Evolutionary conservation across 2,113 vertebrate species (phyloP).

Genomic region (Pleuronectes platessa): DNA sequence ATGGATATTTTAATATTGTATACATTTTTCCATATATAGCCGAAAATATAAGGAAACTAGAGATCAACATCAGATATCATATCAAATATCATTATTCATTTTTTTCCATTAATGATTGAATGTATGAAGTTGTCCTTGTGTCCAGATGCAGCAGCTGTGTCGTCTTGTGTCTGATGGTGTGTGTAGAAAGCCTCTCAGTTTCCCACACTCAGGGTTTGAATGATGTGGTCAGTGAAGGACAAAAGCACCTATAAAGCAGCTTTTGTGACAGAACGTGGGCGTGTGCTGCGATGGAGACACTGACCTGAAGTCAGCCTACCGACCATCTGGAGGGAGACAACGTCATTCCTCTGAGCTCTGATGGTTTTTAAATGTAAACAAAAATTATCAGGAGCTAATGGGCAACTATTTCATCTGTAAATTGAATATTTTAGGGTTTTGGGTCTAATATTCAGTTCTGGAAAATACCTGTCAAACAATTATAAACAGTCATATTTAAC

Average conservation of each 20-base stretch:
- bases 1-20: neutral
- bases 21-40: neutral
- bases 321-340: neutral
- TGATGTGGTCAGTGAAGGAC: conserved; percentile 48
- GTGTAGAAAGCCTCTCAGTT: conserved; percentile 50
- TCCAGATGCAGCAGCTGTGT: conserved; percentile 45
- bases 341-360: neutral
- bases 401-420: too few species aligned
- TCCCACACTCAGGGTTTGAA: conserved; percentile 62
- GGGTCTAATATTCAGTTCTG: too few species aligned
- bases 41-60: too few species aligned
- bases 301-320: neutral
- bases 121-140: neutral
- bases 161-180: conserved; percentile 12
- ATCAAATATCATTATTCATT: too few species aligned
- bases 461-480: too few species aligned
- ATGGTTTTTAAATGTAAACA: too few species aligned
- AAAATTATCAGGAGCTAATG: too few species aligned
- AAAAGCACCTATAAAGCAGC: conserved; percentile 30
- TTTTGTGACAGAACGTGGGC: neutral
- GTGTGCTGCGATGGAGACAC: neutral
- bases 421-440: too few species aligned
- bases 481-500: too few species aligned
- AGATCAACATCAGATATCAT: too few species aligned
- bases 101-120: too few species aligned